These are phyloP conservation scores for Epinotia ramella DNA, from an alignment of 2,888 invertebrate genomes.

Conservation along the genomic window DNA sequence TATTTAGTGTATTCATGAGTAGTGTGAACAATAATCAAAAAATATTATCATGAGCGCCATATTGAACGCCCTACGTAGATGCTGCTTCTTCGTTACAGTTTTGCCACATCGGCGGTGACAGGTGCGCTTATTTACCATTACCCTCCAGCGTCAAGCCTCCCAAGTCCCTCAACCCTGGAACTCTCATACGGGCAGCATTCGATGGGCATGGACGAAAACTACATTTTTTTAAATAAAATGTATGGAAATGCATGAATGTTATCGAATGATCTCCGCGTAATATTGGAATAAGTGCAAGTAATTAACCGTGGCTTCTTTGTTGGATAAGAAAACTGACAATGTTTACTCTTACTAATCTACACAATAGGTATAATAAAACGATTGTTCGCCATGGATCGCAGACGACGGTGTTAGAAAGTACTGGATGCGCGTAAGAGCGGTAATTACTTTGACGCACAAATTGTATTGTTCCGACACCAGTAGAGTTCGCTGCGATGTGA, in stretches of 20 bases:
- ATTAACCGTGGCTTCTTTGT: slow-evolving; percentile 12
- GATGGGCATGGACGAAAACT: no score
- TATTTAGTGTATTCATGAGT: no score
- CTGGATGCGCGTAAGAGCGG: slow-evolving; percentile 68
- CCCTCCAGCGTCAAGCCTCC: no score
- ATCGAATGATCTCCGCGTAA: neutral
- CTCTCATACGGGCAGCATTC: no score
- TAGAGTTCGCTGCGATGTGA: slow-evolving; percentile 21
- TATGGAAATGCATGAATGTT: neutral
- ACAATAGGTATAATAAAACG: slow-evolving; percentile 72
- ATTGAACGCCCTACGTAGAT: no score
- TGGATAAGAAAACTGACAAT: slow-evolving; percentile 49
- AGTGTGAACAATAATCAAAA: no score
- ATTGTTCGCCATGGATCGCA: slow-evolving; percentile 73
- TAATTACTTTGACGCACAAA: slow-evolving; percentile 59
- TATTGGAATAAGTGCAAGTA: slow-evolving; percentile 18
- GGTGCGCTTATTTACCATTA: no score
- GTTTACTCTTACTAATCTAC: slow-evolving; percentile 72
- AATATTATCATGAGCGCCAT: no score
- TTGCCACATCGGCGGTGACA: no score
- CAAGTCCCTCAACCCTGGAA: no score
- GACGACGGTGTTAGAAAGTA: slow-evolving; percentile 74
- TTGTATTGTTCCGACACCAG: slow-evolving; percentile 62
- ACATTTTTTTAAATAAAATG: neutral
- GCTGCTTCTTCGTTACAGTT: no score